Conservation (phyloP, 2,113 vertebrate species). For the Dipodomys ordii region DNA sequence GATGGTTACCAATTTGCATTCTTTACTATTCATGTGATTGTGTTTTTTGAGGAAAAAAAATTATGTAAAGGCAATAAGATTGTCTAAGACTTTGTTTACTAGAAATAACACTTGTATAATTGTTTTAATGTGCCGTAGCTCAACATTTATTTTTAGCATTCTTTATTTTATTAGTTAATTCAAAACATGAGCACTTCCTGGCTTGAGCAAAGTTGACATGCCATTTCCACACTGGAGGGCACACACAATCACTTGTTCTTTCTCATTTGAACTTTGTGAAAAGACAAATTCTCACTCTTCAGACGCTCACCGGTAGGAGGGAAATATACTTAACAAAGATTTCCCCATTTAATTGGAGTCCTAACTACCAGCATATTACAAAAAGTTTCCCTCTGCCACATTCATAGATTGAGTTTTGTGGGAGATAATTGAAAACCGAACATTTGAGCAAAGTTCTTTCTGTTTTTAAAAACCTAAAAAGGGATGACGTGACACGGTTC, state of each 20-base stretch:
- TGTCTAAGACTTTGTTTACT: constrained; percentile 71
- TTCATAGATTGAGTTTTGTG: background rate
- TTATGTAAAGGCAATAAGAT: constrained; percentile 54
- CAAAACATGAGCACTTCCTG: constrained; percentile 77
- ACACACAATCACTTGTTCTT: constrained; percentile 53
- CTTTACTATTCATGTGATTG: constrained; percentile 63
- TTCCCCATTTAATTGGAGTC: background rate
- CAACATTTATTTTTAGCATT: constrained; percentile 79
- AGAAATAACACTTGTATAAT: constrained; percentile 71
- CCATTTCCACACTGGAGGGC: constrained; percentile 34
- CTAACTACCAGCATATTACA: background rate
- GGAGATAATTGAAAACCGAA: constrained; percentile 34
- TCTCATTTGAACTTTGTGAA: constrained; percentile 57
- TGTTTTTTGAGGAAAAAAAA: constrained; percentile 36
- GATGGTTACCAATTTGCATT: constrained; percentile 42
- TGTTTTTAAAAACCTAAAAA: background rate
- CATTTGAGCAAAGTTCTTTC: constrained; percentile 2
- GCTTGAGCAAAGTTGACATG: constrained; percentile 58
- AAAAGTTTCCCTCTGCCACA: background rate
- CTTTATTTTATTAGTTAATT: constrained; percentile 80
- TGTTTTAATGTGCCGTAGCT: constrained; percentile 74
- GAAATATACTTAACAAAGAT: constrained; percentile 40
- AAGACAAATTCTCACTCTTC: constrained; percentile 66
- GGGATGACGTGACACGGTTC: too few relatives aligned
- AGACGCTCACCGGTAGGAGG: constrained; percentile 25